phyloP scores from a whole-genome alignment of 2,113 vertebrate genomes.

The Sula dactylatra region DNA sequence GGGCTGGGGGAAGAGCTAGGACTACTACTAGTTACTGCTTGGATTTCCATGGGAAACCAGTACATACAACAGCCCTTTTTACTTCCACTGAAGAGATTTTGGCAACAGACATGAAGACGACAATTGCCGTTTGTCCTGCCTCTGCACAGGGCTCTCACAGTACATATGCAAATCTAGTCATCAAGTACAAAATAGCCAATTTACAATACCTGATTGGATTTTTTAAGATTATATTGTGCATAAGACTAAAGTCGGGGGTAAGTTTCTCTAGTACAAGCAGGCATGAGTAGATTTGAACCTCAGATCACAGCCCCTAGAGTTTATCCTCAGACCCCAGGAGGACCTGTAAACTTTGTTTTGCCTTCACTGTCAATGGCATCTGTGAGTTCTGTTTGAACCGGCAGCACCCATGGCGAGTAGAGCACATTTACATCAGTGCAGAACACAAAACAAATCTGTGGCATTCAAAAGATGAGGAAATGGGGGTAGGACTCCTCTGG shows the following conservation, averaged over 20 bases:
- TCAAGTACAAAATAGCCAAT: slow-evolving; percentile 58
- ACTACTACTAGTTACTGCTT: slow-evolving; percentile 57
- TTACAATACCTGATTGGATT: slow-evolving; percentile 58
- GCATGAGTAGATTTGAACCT: background rate
- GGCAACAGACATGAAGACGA: slow-evolving; percentile 41
- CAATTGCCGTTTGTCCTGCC: slow-evolving; percentile 45
- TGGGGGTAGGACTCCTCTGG: background rate
- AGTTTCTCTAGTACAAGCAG: slow-evolving; percentile 47
- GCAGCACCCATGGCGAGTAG: background rate
- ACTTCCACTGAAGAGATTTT: slow-evolving; percentile 46
- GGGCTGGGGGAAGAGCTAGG: slow-evolving; percentile 31
- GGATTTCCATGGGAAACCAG: slow-evolving; percentile 58
- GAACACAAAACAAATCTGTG: slow-evolving; percentile 15
- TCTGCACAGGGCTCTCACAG: slow-evolving; percentile 48
- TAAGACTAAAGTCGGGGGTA: slow-evolving; percentile 48
- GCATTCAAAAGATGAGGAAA: slow-evolving; percentile 19
- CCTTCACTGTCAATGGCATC: background rate
- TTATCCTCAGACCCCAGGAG: slow-evolving; percentile 6
- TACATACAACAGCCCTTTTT: slow-evolving; percentile 61
- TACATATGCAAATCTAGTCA: slow-evolving; percentile 52
- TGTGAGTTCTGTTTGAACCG: background rate
- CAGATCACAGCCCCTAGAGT: background rate
- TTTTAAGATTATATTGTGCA: slow-evolving; percentile 60
- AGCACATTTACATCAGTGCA: slow-evolving; percentile 46
- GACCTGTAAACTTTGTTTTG: slow-evolving; percentile 14